Base-by-base conservation (phyloP, 2,797 vertebrate species). In the Hirundo rustica region DNA sequence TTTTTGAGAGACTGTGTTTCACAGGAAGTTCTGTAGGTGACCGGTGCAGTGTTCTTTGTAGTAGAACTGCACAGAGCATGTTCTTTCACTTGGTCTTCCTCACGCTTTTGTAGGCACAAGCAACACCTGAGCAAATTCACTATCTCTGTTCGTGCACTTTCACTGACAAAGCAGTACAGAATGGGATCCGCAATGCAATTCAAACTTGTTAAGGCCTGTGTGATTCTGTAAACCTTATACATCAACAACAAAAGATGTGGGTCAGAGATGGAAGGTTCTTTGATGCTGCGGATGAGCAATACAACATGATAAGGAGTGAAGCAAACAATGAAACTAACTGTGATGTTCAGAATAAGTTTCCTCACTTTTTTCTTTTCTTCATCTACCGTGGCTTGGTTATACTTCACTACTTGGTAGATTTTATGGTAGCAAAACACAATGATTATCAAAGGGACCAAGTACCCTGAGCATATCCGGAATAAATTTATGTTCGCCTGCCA, bases 161-260 rank as follows among this genome's bases (percentile, higher is more conserved):
- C 98, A 22, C 98, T 99, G 40, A 98, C 97, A 88, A 99, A 99
- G 91, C 99, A 99, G 93, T 99, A 99, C 51, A 99, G 97, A 66
- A 99, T 89, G 5, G 99, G 99, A 79, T 99, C 98, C 0, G 97
- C 98, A 10, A 99, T 96, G 86, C 98, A 99, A 93, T 99, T 99
- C 53, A 99, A 92, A 75, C 95, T 98, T 1, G 98, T 97, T 53
- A 99, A 77, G 9, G 98, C 98, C 16, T 97, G 90, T 7, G 98
- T 98, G 74, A 99, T 72, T 93, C 99, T 98, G 76, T 98, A 98
- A 5, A 97, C 93, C n/a, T 97, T 94, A 85, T 98, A 92, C 32
- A 98, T 71, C 9, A 19, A 51, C 65, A 10, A 5, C 62, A 67
- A 26, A 91, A 81, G 3, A 9, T 87, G 16, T 10, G 38, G 55